Evolutionary conservation across 1,140 invertebrate genomes (phyloP).

Genomic region (Lysiphlebus fabarum): DNA sequence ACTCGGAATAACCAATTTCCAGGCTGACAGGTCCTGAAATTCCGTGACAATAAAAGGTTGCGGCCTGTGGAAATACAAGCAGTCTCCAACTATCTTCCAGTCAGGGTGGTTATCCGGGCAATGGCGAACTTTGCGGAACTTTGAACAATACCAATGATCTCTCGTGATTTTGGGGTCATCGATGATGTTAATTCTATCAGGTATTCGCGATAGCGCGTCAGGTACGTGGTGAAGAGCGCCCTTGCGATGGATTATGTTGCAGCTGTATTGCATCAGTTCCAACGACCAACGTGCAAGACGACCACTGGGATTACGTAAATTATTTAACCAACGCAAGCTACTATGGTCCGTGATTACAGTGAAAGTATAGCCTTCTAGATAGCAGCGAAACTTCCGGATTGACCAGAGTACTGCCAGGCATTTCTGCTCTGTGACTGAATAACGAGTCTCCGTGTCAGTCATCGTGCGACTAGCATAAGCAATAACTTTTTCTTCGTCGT

Average conservation of each 20-base stretch:
- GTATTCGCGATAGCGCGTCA: slow-evolving; percentile 30
- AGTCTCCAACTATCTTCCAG: slow-evolving; percentile 19
- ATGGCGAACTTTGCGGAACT: slow-evolving; percentile 7
- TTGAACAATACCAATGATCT: slow-evolving; percentile 24
- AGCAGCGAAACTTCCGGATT: slow-evolving; percentile 33
- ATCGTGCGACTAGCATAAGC: neutral
- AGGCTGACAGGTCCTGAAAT: slow-evolving; percentile 21
- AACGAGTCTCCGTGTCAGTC: slow-evolving; percentile 24
- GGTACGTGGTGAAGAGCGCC: slow-evolving; percentile 34
- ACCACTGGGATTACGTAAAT: slow-evolving; percentile 34
- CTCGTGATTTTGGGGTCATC: neutral
- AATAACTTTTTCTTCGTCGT: slow-evolving; percentile 36
- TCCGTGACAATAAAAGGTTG: slow-evolving; percentile 5
- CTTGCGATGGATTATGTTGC: slow-evolving; percentile 29
- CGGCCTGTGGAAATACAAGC: slow-evolving; percentile 20
- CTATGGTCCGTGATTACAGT: slow-evolving; percentile 47
- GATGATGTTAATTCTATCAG: neutral
- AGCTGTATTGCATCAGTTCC: slow-evolving; percentile 23
- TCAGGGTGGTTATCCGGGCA: slow-evolving; percentile 16
- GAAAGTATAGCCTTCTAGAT: slow-evolving; percentile 44
- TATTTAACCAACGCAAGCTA: slow-evolving; percentile 43
- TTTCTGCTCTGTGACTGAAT: slow-evolving; percentile 45
- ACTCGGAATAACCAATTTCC: slow-evolving; percentile 33
- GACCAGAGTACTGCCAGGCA: slow-evolving; percentile 12
- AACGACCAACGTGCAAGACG: slow-evolving; percentile 20